Base-by-base conservation (phyloP, 2,888 invertebrate genomes). In the Mesochorus sp. region DNA sequence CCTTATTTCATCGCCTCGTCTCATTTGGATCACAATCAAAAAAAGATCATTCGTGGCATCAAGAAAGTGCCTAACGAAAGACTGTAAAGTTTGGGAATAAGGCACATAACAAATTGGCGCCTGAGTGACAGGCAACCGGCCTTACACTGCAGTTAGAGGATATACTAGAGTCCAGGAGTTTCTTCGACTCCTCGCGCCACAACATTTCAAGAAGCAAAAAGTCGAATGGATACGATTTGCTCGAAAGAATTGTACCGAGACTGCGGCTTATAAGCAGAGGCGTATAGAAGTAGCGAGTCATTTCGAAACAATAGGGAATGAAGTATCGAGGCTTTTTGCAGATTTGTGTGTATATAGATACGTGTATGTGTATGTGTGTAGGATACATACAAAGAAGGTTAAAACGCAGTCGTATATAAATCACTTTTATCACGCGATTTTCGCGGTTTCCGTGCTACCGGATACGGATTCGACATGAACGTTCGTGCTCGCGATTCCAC, bases 361-460 rank as follows among this genome's bases (percentile, higher is more conserved):
- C 34, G 44, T 51, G 49, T 57, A 19, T 12, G 3, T 28, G 42
- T 59, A n/a, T 3, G 4, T 44, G 12, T 10, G 34, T 42, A n/a
- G n/a, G n/a, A n/a, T n/a, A n/a, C n/a, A 21, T 26, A 14, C 19
- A 4, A 37, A 12, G 31, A 51, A 8, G 39, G 31, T 17, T 51
- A 3, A 51, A 37, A 24, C 31, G 71, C 31, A 26, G 8, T 26
- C 24, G 44, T 28, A 42, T 47, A 76, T 78, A 78, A 82, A 82
- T 82, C 77, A 82, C 75, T 82, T 80, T 79, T 78, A 81, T 82
- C 82, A 82, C 82, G 82, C 82, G 78, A 82, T 81, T 81, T 76
- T 67, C 68, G 55, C 57, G 51, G 61, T 79, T 79, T 61, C 62
- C 80, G 74, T 79, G 79, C 55, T 47, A 34, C 66, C 61, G 76